Percentiles rank a stretch among this genome's conserved stretches.
phyloP scores from a whole-genome alignment of 2,113 vertebrate genomes.

The Tonatia bakeri region DNA sequence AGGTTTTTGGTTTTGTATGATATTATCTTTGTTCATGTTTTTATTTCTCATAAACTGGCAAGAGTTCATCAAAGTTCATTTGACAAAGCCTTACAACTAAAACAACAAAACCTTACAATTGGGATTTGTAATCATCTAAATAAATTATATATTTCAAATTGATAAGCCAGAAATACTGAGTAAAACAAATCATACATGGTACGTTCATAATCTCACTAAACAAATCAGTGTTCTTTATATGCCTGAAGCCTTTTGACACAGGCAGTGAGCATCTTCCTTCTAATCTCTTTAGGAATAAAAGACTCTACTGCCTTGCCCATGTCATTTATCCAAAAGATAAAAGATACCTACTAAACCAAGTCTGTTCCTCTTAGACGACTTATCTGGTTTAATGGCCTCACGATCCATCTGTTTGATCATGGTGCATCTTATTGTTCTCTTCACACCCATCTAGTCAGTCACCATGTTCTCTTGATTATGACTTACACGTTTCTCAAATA shows the following conservation, averaged over 20 bases:
- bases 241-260: neutral
- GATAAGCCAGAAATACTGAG: neutral
- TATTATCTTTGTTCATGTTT: conserved; percentile 26
- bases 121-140: neutral
- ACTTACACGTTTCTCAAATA: neutral
- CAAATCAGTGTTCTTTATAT: neutral
- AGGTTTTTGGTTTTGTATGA: neutral
- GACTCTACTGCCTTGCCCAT: neutral
- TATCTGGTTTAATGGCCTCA: neutral
- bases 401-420: neutral
- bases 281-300: neutral
- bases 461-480: neutral
- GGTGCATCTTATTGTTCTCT: neutral
- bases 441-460: neutral
- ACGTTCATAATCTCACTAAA: neutral
- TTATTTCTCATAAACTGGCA: neutral
- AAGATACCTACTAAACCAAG: neutral
- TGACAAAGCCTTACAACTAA: neutral
- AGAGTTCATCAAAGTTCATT: conserved; percentile 14
- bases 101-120: conserved; percentile 22
- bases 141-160: neutral
- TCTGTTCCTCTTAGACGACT: neutral
- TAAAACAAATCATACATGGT: neutral
- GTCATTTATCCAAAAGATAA: neutral
- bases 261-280: neutral